Evolutionary conservation across 2,797 vertebrate genomes (phyloP).

Genomic region (Liasis olivaceus): DNA sequence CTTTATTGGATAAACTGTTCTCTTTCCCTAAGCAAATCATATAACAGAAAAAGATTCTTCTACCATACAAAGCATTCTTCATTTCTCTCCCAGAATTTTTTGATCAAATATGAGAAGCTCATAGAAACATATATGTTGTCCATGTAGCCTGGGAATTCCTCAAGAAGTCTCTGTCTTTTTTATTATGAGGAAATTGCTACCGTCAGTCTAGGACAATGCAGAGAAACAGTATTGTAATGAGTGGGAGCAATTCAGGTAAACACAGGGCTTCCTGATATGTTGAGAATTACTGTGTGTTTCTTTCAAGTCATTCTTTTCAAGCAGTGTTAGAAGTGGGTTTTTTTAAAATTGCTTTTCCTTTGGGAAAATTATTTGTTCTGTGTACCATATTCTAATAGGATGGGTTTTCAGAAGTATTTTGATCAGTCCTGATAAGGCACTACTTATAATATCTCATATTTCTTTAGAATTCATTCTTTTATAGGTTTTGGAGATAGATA

Average conservation of each 20-base stretch:
- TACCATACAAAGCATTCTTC: conserved; percentile 26
- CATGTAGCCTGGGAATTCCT: conserved; percentile 69
- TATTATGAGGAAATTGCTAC: conserved; percentile 70
- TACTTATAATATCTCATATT: background rate
- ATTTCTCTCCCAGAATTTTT: conserved; percentile 32
- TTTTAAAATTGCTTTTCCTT: conserved; percentile 65
- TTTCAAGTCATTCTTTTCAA: conserved; percentile 71
- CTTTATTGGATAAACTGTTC: conserved; percentile 5
- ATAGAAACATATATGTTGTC: conserved; percentile 56
- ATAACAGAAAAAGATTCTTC: conserved; percentile 23
- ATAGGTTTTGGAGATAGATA: background rate
- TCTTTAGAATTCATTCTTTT: background rate
- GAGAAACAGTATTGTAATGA: conserved; percentile 64
- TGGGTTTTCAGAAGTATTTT: conserved; percentile 41
- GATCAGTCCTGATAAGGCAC: background rate
- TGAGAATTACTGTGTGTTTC: conserved; percentile 57
- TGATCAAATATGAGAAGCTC: conserved; percentile 52
- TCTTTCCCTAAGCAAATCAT: conserved; percentile 15
- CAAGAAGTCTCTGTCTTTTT: conserved; percentile 65
- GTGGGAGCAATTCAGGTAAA: conserved; percentile 70
- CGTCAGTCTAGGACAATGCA: conserved; percentile 72
- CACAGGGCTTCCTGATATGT: conserved; percentile 69
- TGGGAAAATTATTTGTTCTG: conserved; percentile 39
- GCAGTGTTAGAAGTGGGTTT: conserved; percentile 60
- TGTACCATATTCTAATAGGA: conserved; percentile 11